These are phyloP conservation scores for Hofmannophila pseudospretella DNA, from an alignment of 2,888 invertebrate species.

Conservation along the genomic window DNA sequence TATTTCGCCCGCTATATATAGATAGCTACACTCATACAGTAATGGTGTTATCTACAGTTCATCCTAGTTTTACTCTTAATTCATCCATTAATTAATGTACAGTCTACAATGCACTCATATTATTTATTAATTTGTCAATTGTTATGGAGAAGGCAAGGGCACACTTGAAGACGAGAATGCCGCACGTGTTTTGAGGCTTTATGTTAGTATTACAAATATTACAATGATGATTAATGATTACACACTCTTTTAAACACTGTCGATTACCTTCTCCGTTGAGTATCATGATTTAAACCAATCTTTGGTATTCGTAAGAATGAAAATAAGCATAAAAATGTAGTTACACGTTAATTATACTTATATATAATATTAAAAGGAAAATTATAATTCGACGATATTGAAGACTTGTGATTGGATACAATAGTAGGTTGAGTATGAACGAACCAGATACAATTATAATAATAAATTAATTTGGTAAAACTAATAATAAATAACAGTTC, in stretches of 20 bases:
- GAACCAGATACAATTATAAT: not conserved
- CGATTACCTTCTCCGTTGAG: conserved; percentile 20
- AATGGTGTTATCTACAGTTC: conserved; percentile 17
- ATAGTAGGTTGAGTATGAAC: not conserved
- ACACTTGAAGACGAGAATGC: not conserved
- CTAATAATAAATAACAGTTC: conserved; percentile 18
- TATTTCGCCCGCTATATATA: conserved; percentile 48
- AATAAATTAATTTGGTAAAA: not conserved
- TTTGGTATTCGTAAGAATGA: conserved; percentile 21
- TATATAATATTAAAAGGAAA: not conserved
- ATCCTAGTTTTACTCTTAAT: conserved; percentile 15
- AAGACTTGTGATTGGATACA: not conserved
- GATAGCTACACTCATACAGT: conserved; percentile 26
- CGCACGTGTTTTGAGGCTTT: not conserved
- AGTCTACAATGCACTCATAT: conserved; percentile 11
- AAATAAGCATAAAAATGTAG: conserved; percentile 1
- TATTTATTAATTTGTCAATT: conserved; percentile 9
- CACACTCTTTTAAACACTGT: not conserved
- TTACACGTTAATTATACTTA: not conserved
- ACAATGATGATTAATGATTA: not conserved
- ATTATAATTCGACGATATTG: not conserved
- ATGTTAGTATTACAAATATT: not conserved
- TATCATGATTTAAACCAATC: conserved; percentile 25
- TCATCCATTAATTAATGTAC: conserved; percentile 11
- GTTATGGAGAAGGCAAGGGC: conserved; percentile 13